Percentiles rank a stretch among this genome's conserved stretches.
Evolutionary conservation across 2,888 invertebrate genomes (phyloP).

Genomic region (Chironomus riparius): DNA sequence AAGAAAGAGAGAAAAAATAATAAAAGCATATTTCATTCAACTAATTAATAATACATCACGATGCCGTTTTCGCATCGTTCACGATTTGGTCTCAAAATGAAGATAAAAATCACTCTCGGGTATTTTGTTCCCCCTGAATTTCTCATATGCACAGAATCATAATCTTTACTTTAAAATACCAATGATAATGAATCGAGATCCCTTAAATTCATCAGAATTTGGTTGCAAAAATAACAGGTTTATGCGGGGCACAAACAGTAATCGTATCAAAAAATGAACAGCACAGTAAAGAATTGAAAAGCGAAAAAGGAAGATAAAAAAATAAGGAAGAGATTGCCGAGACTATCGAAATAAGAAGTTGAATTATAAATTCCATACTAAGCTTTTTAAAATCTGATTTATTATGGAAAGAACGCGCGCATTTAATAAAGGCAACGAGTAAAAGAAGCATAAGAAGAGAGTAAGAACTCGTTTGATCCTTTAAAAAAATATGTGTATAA

Average conservation of each 20-base stretch:
- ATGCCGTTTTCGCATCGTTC: background rate
- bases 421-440: background rate
- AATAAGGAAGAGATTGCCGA: background rate
- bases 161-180: background rate
- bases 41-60: conserved; percentile 12
- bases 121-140: background rate
- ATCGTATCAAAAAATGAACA: background rate
- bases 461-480: background rate
- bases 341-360: background rate
- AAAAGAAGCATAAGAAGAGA: no score
- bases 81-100: background rate
- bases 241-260: background rate
- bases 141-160: background rate
- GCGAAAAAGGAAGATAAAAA: background rate
- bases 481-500: background rate
- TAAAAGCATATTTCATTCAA: conserved; percentile 9
- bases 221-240: background rate
- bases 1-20: background rate
- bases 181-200: background rate
- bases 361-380: background rate
- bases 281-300: background rate
- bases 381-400: background rate
- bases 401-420: background rate
- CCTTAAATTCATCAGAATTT: background rate
- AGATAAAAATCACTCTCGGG: background rate